Percentiles rank a stretch among this genome's conserved stretches.
These are phyloP conservation scores for Oreochromis grahami DNA, from an alignment of 2,797 vertebrate genomes.

Conservation along the genomic window DNA sequence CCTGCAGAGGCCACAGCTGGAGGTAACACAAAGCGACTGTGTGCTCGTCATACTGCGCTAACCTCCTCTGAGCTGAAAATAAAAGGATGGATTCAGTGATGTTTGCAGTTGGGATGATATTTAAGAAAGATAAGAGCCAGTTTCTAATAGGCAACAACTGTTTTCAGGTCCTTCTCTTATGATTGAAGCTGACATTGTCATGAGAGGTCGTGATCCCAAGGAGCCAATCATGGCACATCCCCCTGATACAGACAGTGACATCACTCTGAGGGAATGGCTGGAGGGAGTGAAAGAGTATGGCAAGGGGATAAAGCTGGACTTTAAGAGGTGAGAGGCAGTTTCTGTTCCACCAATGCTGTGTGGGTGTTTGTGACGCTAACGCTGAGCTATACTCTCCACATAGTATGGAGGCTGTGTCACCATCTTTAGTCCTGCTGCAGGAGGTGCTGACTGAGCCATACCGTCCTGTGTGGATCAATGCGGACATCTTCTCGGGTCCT, in stretches of 20 bases:
- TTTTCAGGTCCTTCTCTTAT: conserved; percentile 81
- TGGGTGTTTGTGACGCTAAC: neutral
- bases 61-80: neutral
- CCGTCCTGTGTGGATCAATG: conserved; percentile 87
- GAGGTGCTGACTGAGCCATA: conserved; percentile 36
- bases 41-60: neutral
- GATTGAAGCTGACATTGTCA: conserved; percentile 89
- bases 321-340: conserved; percentile 82
- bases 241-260: conserved; percentile 86
- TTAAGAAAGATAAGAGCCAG: neutral
- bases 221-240: conserved; percentile 94
- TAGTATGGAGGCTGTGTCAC: conserved; percentile 79
- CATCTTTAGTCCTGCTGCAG: conserved; percentile 79
- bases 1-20: fast-evolving
- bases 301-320: conserved; percentile 94
- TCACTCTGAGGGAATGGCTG: conserved; percentile 86
- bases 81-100: neutral
- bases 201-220: conserved; percentile 68
- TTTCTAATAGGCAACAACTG: neutral
- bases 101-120: neutral
- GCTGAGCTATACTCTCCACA: neutral
- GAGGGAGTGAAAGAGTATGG: conserved; percentile 60
- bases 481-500: conserved; percentile 86
- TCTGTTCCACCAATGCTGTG: neutral
- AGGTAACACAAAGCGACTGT: neutral